Evolutionary conservation across 2,888 invertebrate genomes (phyloP).

Genomic region (Melitaea athalia): DNA sequence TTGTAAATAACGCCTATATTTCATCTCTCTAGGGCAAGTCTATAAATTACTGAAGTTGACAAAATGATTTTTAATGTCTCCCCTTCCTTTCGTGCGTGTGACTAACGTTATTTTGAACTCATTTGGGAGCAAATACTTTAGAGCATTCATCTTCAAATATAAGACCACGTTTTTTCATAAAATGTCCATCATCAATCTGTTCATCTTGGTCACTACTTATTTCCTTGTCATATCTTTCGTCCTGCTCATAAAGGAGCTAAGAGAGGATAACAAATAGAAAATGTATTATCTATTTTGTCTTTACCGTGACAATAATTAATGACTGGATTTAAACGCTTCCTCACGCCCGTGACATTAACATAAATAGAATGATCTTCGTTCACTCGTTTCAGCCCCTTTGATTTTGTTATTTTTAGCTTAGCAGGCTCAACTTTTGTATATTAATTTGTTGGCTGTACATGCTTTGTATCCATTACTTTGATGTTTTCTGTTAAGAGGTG

Average conservation of each 20-base stretch:
- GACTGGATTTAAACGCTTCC: conserved; percentile 82
- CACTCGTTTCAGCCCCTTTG: conserved; percentile 75
- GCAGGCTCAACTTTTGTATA: conserved; percentile 72
- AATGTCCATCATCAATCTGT: conserved; percentile 73
- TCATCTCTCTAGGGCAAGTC: conserved; percentile 60
- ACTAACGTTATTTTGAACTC: conserved; percentile 70
- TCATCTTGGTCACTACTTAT: conserved; percentile 63
- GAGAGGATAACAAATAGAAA: conserved; percentile 76
- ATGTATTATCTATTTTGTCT: conserved; percentile 81
- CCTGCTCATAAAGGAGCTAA: conserved; percentile 66
- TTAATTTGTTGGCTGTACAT: conserved; percentile 74
- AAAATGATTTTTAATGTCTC: conserved; percentile 77
- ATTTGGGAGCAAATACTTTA: conserved; percentile 66
- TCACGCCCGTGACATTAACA: conserved; percentile 82
- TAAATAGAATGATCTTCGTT: conserved; percentile 81
- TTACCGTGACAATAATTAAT: conserved; percentile 81
- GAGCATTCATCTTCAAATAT: conserved; percentile 69
- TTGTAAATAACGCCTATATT: conserved; percentile 61
- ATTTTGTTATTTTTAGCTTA: conserved; percentile 79
- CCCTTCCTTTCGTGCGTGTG: conserved; percentile 60
- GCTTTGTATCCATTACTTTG: conserved; percentile 70
- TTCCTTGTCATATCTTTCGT: conserved; percentile 75
- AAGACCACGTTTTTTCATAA: conserved; percentile 74
- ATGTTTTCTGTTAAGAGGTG: conserved; percentile 73
- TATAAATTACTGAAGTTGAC: conserved; percentile 76